Evolutionary conservation across 2,113 vertebrate genomes (phyloP).

Genomic region (Ailuropoda melanoleuca): DNA sequence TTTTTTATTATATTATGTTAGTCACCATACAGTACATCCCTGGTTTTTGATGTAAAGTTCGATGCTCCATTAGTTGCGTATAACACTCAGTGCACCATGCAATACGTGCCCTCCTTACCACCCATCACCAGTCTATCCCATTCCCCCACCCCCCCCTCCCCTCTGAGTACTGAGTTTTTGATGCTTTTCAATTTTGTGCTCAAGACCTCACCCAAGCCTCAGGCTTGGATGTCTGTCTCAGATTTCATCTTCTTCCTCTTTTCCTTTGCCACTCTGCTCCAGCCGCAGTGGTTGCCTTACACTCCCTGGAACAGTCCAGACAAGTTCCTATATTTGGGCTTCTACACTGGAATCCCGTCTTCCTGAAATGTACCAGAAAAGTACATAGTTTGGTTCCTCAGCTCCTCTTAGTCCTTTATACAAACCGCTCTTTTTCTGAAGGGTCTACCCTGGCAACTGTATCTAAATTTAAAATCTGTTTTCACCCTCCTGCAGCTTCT

Average conservation of each 20-base stretch:
- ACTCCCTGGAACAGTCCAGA: not conserved
- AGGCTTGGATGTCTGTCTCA: not conserved
- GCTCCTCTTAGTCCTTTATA: not conserved
- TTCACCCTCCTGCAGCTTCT: not conserved
- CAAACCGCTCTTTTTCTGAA: not conserved
- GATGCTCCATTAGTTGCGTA: too few species aligned
- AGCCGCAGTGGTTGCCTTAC: not conserved
- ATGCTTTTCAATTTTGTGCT: not conserved
- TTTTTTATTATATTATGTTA: too few species aligned
- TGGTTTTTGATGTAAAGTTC: too few species aligned
- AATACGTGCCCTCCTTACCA: too few species aligned
- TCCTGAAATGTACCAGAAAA: not conserved
- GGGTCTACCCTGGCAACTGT: not conserved
- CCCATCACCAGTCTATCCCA: too few species aligned
- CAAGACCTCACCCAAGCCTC: not conserved
- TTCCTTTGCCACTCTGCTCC: not conserved
- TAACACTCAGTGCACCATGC: too few species aligned
- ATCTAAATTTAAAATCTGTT: not conserved
- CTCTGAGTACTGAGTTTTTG: not conserved
- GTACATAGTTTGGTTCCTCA: not conserved
- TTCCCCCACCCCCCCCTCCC: too few species aligned
- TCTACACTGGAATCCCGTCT: not conserved
- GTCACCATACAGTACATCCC: too few species aligned
- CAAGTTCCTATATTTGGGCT: too few species aligned
- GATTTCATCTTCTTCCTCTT: too few species aligned